Conservation (phyloP, 2,888 invertebrate genomes). For the Zele albiditarsus region DNA sequence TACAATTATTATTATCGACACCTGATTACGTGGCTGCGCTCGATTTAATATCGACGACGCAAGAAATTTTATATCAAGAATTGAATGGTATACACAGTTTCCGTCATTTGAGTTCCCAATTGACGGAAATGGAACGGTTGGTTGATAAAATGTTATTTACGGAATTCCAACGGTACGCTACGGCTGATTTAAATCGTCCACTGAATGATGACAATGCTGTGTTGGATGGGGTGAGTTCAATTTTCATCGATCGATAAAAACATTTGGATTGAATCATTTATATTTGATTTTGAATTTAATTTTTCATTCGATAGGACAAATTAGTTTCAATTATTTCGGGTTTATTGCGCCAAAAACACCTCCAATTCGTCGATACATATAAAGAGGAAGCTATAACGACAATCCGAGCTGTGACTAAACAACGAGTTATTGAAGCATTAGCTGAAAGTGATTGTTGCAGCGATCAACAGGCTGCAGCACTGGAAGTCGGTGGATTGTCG, state of each 20-base stretch:
- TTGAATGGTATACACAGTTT: constrained; percentile 95
- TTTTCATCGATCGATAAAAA: neutral
- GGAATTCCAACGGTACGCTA: constrained; percentile 94
- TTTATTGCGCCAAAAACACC: constrained; percentile 88
- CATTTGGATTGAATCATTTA: neutral
- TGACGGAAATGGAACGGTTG: constrained; percentile 94
- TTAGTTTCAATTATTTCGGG: constrained; percentile 92
- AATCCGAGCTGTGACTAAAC: constrained; percentile 90
- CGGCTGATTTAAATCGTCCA: constrained; percentile 92
- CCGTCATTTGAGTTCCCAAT: constrained; percentile 94
- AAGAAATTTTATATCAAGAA: constrained; percentile 92
- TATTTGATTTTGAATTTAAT: neutral
- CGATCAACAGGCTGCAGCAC: constrained; percentile 75
- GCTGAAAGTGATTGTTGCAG: constrained; percentile 76
- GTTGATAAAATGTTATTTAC: constrained; percentile 98
- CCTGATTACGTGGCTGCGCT: constrained; percentile 98
- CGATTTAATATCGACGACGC: constrained; percentile 96
- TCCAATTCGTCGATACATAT: constrained; percentile 89
- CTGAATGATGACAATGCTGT: constrained; percentile 77
- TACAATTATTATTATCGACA: constrained; percentile 93
- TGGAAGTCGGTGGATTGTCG: constrained; percentile 69
- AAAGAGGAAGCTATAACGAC: constrained; percentile 93
- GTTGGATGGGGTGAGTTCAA: constrained; percentile 76
- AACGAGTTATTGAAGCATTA: constrained; percentile 86
- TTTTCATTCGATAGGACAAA: constrained; percentile 80